Base-by-base conservation (phyloP, 2,888 invertebrate species). In the Archaeoteleia sp. region DNA sequence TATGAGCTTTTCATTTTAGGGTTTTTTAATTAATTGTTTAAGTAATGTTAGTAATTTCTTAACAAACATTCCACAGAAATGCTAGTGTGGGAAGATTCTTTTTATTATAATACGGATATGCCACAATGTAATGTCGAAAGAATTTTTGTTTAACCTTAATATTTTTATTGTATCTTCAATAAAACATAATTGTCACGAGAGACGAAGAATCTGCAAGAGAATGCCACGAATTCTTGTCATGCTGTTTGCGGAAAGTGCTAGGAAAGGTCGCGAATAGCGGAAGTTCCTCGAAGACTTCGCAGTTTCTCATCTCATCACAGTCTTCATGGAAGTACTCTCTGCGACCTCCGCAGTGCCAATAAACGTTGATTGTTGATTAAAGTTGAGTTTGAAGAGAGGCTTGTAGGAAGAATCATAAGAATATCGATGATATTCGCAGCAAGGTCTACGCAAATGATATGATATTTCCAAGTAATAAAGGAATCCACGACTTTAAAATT, bases 231-330 rank as follows among this genome's bases (percentile, higher is more conserved):
- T 37, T 37, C 37, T 15, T 14, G 13, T 13, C 37, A 2, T 15
- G 13, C 37, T 37, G 37, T 12, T 37, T 37, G 45, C 46, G 12
- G 27, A 42, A 42, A 25, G 42, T 25, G 42, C 25, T 25, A 25
- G 1, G 46, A 30, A 57, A 57, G 45, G 32, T 46, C 57, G 30
- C 39, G 37, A 55, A 45, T 55, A 55, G 37, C 55, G 23, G 45
- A 57, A 57, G 57, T 57, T 57, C 57, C 46, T 39, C 8, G 57
- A 29, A 46, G 57, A 46, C 39, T 46, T 39, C 23, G 46, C 40
- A 37, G 57, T 46, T 57, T 46, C 57, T 46, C 45, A 14, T 46
- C 46, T 46, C 32, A 27, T 10, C 32, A 8, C 30, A 43, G 35
- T 46, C 46, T 57, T 30, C 23, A 39, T 39, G 46, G 39, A 46